These are phyloP conservation scores for Trichomycterus rosablanca DNA, from an alignment of 2,113 vertebrate species.

Conservation along the genomic window DNA sequence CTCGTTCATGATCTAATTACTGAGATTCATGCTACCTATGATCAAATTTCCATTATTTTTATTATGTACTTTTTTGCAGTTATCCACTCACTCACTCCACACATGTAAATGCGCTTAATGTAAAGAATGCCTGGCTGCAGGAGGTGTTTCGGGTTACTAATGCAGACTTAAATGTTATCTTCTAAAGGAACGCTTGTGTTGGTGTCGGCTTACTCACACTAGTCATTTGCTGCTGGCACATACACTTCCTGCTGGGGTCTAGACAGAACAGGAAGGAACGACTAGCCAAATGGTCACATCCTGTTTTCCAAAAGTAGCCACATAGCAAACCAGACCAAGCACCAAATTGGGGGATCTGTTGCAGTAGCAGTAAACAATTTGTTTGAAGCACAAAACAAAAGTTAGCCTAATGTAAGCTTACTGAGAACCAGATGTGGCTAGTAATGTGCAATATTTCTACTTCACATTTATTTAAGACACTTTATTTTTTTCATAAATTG, in stretches of 20 bases:
- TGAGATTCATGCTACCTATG: too few species aligned
- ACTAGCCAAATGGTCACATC: slow-evolving; percentile 38
- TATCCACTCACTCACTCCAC: too few species aligned
- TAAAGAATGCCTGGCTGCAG: too few species aligned
- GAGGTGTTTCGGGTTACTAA: background rate
- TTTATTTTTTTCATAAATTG: too few species aligned
- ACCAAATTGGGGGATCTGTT: slow-evolving; percentile 9
- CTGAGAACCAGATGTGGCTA: slow-evolving; percentile 16
- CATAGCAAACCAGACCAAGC: slow-evolving; percentile 1
- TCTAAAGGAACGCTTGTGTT: background rate
- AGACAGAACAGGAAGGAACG: slow-evolving; percentile 29
- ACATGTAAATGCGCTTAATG: too few species aligned
- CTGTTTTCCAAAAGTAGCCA: slow-evolving; percentile 16
- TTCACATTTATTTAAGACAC: too few species aligned
- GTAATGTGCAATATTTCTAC: too few species aligned
- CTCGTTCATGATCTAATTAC: too few species aligned
- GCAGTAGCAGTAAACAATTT: slow-evolving; percentile 16
- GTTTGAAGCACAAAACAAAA: slow-evolving; percentile 1
- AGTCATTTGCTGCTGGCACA: slow-evolving; percentile 27
- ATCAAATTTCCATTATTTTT: too few species aligned
- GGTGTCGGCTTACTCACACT: slow-evolving; percentile 2
- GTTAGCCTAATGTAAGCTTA: background rate
- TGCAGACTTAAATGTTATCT: background rate
- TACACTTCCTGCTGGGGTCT: slow-evolving; percentile 36
- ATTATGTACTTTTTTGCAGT: too few species aligned